A percentile compares a stretch with the other conserved stretches of the same genome.
Conservation (phyloP, 2,888 invertebrate genomes). For the Lasioglossum villosulum region DNA sequence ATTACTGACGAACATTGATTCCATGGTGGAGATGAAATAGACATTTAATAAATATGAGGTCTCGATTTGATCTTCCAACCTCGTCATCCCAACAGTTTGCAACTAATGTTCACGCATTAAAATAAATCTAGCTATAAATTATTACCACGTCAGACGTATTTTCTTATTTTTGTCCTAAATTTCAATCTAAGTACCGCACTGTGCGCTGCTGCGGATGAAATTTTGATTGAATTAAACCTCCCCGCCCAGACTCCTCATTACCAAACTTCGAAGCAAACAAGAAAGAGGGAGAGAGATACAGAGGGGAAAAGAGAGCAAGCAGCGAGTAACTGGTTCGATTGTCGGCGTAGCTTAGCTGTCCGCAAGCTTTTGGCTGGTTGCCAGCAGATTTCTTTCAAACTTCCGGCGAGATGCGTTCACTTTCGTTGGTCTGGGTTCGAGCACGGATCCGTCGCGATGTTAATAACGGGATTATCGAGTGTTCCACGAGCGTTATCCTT, state of each 20-base stretch:
- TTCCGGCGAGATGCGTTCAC: slow-evolving; percentile 44
- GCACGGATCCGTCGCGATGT: neutral
- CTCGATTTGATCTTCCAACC: too few species aligned
- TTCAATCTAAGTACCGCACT: too few species aligned
- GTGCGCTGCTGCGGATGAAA: neutral
- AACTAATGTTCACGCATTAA: too few species aligned
- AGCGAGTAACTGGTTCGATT: slow-evolving; percentile 42
- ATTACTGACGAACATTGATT: too few species aligned
- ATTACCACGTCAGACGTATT: too few species aligned
- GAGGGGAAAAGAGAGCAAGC: neutral
- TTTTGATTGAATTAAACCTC: neutral
- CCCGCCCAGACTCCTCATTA: neutral
- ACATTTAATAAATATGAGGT: too few species aligned
- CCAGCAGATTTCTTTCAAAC: slow-evolving; percentile 46
- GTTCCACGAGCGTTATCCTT: slow-evolving; percentile 13
- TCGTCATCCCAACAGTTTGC: too few species aligned
- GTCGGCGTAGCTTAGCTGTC: slow-evolving; percentile 42
- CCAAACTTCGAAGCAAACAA: neutral
- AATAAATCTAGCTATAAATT: too few species aligned
- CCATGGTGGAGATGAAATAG: too few species aligned
- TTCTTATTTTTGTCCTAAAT: too few species aligned
- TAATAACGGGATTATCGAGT: slow-evolving; percentile 20
- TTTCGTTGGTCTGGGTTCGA: slow-evolving; percentile 38
- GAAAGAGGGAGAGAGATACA: neutral
- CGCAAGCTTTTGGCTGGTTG: slow-evolving; percentile 36